Evolutionary conservation across 2,797 vertebrate species (phyloP), one percentile per base, ranked within the genome.

Genomic region (Decapterus maruadsi): DNA sequence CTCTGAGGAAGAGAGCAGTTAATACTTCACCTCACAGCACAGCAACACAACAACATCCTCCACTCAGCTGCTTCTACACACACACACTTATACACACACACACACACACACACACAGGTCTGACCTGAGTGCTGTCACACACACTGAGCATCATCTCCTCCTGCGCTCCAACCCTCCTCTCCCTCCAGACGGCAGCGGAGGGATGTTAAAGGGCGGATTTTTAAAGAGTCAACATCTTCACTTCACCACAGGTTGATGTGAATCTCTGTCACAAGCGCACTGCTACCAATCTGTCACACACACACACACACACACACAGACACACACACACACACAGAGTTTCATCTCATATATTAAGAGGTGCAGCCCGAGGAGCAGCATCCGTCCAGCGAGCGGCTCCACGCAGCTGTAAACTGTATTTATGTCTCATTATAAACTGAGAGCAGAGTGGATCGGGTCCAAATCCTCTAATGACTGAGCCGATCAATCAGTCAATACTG

Each of bases 1-100:
- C 76, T 72, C 73, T 31, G 72, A 81, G 75, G 50, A 79, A 73
- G 51, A 73, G 38, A 31, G 48, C 40, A 38, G 66, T 85, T 80
- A 67, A 79, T 73, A 70, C 59, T 67, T 76, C 59, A 26, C 26
- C 26, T 68, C 72, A 72, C 75, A 64, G 64, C 69, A 56, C 26
- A 26, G 6, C 31, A 70, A 59, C 56, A 60, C 26, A 26, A 34
- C 31, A 70, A 59, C 56, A 60, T 50, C 67, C 51, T 61, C 43
- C 55, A 68, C 61, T 85, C 50, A 81, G 77, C 43, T 6, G 11
- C 45, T 67, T 22, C 65, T 63, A 31, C 38, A n/a, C 53, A 42
- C 43, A 38, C 48, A 72, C 46, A 62, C 67, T 74, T 64, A 56
- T 13, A 58, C 46, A 43, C 48, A 72, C 46, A 62, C 67, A 77